Conservation (phyloP, 2,888 invertebrate species). For the Hyalella azteca region DNA sequence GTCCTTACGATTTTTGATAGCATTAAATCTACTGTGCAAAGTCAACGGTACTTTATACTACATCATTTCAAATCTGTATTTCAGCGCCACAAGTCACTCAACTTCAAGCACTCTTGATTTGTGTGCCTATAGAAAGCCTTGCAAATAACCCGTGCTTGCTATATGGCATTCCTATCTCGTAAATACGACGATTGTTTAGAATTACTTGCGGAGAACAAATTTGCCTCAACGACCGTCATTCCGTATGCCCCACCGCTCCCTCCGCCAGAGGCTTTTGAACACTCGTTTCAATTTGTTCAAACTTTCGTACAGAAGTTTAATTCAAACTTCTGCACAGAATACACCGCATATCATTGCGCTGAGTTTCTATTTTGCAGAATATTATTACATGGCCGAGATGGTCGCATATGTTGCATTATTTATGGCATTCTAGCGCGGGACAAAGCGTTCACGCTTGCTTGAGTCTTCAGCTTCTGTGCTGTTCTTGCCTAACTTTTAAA, state of each 20-base stretch:
- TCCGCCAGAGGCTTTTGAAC: constrained; percentile 26
- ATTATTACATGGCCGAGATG: constrained; percentile 10
- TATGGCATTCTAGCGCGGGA: constrained; percentile 13
- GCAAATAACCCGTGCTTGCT: too few relatives aligned
- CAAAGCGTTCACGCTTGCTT: constrained; percentile 35
- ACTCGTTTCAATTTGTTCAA: constrained; percentile 33
- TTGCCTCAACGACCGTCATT: neutral
- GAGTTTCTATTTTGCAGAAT: constrained; percentile 23
- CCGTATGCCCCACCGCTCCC: constrained; percentile 4
- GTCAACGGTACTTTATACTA: too few relatives aligned
- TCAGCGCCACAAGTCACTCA: too few relatives aligned
- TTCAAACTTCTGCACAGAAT: constrained; percentile 34
- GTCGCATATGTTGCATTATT: constrained; percentile 24
- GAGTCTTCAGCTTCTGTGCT: neutral
- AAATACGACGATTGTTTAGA: constrained; percentile 5
- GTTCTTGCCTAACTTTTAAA: neutral
- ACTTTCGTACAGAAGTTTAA: constrained; percentile 34
- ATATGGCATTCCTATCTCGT: too few relatives aligned
- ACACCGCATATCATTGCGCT: constrained; percentile 34
- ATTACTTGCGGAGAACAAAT: constrained; percentile 24
- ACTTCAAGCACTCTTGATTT: too few relatives aligned
- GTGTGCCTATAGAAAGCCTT: too few relatives aligned
- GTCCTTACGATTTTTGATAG: too few relatives aligned
- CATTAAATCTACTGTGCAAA: too few relatives aligned
- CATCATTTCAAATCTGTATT: too few relatives aligned